phyloP scores from a whole-genome alignment of 2,113 vertebrate species.

The Myrmecophaga tridactyla region DNA sequence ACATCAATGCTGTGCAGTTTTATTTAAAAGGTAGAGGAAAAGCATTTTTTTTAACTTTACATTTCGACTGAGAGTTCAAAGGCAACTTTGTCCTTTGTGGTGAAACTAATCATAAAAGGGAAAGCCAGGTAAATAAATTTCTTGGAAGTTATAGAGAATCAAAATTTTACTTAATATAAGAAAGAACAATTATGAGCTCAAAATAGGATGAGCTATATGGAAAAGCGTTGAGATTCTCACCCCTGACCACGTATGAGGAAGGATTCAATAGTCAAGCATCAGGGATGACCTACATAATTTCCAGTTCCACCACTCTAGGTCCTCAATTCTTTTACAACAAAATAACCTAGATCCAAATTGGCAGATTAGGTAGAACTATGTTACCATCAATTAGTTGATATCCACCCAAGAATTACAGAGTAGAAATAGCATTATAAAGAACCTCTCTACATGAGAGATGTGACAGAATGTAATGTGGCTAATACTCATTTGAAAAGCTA shows the following conservation, averaged over 20 bases:
- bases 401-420: not conserved
- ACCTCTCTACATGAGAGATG: not conserved
- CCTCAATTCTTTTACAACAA: not conserved
- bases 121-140: not conserved
- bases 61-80: not conserved
- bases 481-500: not conserved
- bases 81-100: not conserved
- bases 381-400: not conserved
- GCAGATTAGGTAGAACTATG: not conserved
- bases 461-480: not conserved
- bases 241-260: not conserved
- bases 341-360: not conserved
- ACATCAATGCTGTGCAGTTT: not conserved
- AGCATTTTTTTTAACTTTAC: constrained; percentile 22
- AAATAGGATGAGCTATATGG: not conserved
- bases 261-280: not conserved
- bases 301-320: not conserved
- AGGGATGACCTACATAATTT: not conserved
- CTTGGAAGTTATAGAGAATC: not conserved
- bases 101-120: not conserved
- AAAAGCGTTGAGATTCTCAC: not conserved
- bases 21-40: constrained; percentile 50
- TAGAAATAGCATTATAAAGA: not conserved
- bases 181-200: not conserved
- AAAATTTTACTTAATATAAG: not conserved